Evolutionary conservation across 2,888 invertebrate species (phyloP).

Genomic region (Empis stercorea): DNA sequence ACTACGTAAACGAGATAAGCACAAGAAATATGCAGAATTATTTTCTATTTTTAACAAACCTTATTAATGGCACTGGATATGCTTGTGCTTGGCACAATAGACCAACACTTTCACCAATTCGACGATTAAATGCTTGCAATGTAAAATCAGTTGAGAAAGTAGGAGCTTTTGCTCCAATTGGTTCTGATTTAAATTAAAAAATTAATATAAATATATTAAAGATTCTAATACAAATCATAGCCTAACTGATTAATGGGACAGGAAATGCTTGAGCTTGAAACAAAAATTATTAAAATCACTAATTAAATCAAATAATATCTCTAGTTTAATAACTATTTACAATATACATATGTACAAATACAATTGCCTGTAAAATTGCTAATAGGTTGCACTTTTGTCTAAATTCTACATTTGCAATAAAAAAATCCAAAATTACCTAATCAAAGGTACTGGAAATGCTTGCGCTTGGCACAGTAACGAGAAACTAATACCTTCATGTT

Average conservation of each 20-base stretch:
- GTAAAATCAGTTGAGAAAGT: conserved; percentile 41
- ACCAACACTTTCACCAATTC: conserved; percentile 38
- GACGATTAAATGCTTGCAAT: conserved; percentile 10
- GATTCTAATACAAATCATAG: background rate
- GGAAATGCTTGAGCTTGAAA: conserved; percentile 61
- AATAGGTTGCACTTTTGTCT: no score
- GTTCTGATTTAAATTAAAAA: conserved; percentile 35
- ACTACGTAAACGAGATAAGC: no score
- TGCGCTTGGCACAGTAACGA: conserved; percentile 49
- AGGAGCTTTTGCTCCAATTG: conserved; percentile 44
- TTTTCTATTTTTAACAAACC: background rate
- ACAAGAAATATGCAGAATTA: no score
- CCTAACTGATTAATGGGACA: conserved; percentile 55
- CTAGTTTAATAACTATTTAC: no score
- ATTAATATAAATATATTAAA: no score
- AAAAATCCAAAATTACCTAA: conserved; percentile 39
- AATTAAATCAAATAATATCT: conserved; percentile 7
- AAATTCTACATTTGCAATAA: no score
- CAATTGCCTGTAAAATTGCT: background rate
- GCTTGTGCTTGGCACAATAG: conserved; percentile 54
- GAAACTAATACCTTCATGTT: conserved; percentile 33
- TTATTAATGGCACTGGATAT: conserved; percentile 43
- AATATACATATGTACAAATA: no score
- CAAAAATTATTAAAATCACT: conserved; percentile 45
- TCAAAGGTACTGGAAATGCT: conserved; percentile 49